Percentiles rank a stretch among this genome's conserved stretches.
Conservation (phyloP, 1,140 invertebrate genomes). For the Pseudomyrmex sp. region DNA sequence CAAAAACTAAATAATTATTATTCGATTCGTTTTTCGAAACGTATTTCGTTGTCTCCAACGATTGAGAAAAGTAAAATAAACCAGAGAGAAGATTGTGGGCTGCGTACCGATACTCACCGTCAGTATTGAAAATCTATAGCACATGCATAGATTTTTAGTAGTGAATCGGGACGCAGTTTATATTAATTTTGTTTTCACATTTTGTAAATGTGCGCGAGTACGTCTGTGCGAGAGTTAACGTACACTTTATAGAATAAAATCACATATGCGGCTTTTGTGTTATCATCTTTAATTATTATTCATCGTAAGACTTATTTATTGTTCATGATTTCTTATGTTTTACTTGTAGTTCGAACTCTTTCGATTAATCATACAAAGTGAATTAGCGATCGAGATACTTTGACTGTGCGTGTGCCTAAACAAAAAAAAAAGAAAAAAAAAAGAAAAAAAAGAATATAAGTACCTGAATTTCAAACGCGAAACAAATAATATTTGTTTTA, state of each 20-base stretch:
- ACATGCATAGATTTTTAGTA: too few species aligned
- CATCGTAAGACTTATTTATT: conserved; percentile 52
- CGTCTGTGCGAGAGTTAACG: conserved; percentile 3
- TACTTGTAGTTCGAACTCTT: conserved; percentile 20
- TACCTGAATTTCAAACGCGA: conserved; percentile 11
- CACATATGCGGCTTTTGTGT: conserved; percentile 32
- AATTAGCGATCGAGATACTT: conserved; percentile 4
- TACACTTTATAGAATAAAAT: conserved; percentile 14
- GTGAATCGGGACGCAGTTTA: too few species aligned
- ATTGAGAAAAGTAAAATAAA: too few species aligned
- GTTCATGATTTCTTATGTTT: conserved; percentile 35
- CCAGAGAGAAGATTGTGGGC: neutral
- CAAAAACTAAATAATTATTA: too few species aligned
- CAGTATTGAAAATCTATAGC: too few species aligned
- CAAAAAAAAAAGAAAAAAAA: neutral
- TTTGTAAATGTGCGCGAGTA: neutral
- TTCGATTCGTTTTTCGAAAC: too few species aligned
- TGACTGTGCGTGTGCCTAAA: neutral
- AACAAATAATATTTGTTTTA: neutral
- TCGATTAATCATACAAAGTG: conserved; percentile 32
- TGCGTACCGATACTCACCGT: too few species aligned
- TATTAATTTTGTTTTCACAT: neutral
- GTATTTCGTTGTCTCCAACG: too few species aligned
- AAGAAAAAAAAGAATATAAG: conserved; percentile 18
- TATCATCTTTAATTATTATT: conserved; percentile 30